Base-by-base conservation (phyloP, 2,113 vertebrate species). In the Ageneiosus marmoratus region DNA sequence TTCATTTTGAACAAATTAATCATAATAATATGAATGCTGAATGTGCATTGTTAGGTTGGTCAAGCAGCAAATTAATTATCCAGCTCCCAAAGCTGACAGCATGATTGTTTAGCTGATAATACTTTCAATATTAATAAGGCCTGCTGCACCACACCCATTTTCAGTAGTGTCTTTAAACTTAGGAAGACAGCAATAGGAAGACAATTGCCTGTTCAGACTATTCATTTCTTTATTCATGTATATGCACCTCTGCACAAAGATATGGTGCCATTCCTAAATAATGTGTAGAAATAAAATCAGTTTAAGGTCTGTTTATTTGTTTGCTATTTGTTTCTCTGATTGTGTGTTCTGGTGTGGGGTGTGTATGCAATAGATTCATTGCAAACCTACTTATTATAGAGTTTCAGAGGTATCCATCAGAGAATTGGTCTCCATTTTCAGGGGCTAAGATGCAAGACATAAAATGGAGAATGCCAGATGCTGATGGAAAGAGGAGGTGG, bases 71-170 rank as follows among this genome's bases (percentile, higher is more conserved):
- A 63, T 63, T 4, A 55, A 72, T 56, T 44, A 29, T n/a, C 65
- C 51, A 56, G 9, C 27, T 41, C 41, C 2, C 15, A 44, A 41
- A 37, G 24, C 27, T 55, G 81, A 77, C 12, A 83, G 60, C 32
- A 5, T 27, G 20, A 67, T 3, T 37, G 65, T 78, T 70, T 79
- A 62, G 20, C 11, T 41, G 56, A 27, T 69, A 29, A 27, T 62
- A 22, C n/a, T 62, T 50, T 70, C 67, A n/a, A 63, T 85, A 85
- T 85, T 85, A 55, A 87, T 85, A 27, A 80, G 29, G 60, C 80
- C 81, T 76, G 69, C 27, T 29, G 65, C n/a, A 73, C 85, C 85
- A 81, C 85, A 69, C 85, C 81, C 72, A 73, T 53, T 80, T 29
- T 46, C 5, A 41, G 46, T 55, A 20, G 65, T 69, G 48, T 67